Percentiles rank a stretch among this genome's conserved stretches.
phyloP scores from a whole-genome alignment of 1,140 invertebrate genomes.

The Drosophila auraria region DNA sequence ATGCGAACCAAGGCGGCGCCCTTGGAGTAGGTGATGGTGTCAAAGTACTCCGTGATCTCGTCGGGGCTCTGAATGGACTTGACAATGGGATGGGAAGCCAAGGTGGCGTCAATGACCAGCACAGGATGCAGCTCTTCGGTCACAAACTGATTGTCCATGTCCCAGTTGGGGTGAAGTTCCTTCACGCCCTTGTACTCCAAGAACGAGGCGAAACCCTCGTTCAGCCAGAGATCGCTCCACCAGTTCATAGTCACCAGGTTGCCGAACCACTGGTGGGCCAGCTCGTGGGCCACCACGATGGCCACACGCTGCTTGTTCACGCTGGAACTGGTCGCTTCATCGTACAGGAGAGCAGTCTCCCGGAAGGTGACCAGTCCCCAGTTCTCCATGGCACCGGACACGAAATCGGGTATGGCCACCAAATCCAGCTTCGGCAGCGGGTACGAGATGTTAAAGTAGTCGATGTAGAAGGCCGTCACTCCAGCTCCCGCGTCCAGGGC shows the following conservation, averaged over 20 bases:
- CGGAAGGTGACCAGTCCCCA: conserved; percentile 95
- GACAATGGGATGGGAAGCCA: conserved; percentile 95
- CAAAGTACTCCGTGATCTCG: conserved; percentile 97
- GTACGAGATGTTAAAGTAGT: conserved; percentile 94
- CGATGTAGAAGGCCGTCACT: conserved; percentile 93
- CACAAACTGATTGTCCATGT: conserved; percentile 93
- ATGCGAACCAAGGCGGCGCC: conserved; percentile 95
- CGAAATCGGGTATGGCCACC: conserved; percentile 97
- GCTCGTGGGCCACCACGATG: conserved; percentile 94
- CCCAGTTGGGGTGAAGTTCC: conserved; percentile 91
- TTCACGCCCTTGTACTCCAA: conserved; percentile 93
- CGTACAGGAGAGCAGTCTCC: conserved; percentile 93
- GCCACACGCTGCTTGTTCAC: conserved; percentile 92
- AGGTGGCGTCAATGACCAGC: conserved; percentile 91
- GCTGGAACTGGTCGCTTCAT: conserved; percentile 89
- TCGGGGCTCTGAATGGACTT: conserved; percentile 93
- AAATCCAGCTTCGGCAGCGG: conserved; percentile 96
- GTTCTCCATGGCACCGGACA: conserved; percentile 98
- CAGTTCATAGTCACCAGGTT: conserved; percentile 95
- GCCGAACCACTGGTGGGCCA: conserved; percentile 97
- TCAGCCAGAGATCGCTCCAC: conserved; percentile 97
- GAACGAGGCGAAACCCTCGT: conserved; percentile 96
- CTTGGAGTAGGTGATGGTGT: conserved; percentile 97
- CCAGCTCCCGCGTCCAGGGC: conserved; percentile 91
- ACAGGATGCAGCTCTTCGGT: conserved; percentile 90